phyloP scores from a whole-genome alignment of 2,888 invertebrate species.

The Epicampocera succincta region DNA sequence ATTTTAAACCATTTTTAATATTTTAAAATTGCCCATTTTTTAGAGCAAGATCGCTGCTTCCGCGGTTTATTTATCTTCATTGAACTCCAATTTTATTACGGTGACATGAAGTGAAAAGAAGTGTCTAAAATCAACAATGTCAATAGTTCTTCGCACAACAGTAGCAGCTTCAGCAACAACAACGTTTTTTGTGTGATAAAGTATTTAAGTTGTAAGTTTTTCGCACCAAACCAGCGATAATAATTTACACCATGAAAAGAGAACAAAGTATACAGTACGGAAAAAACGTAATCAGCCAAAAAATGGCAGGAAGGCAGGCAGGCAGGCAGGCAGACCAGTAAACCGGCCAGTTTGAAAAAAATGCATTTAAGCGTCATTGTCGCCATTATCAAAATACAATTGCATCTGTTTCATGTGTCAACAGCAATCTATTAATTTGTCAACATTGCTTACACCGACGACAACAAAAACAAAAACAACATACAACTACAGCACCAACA shows the following conservation, averaged over 20 bases:
- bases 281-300: constrained; percentile 20
- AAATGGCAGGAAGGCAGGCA: constrained; percentile 13
- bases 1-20: no score
- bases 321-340: background rate
- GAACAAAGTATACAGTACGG: constrained; percentile 30
- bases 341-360: constrained; percentile 69
- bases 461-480: constrained; percentile 59
- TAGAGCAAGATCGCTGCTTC: background rate
- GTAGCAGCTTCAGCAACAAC: constrained; percentile 65
- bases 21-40: no score
- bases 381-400: constrained; percentile 71
- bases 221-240: constrained; percentile 47
- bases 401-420: constrained; percentile 76
- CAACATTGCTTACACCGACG: constrained; percentile 73
- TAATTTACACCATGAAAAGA: constrained; percentile 57
- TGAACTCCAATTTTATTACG: constrained; percentile 22
- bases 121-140: constrained; percentile 24
- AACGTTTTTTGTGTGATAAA: constrained; percentile 54
- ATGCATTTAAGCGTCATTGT: constrained; percentile 76
- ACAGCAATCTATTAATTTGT: constrained; percentile 80
- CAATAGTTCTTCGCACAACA: constrained; percentile 67
- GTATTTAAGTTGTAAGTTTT: constrained; percentile 41
- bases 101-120: constrained; percentile 41
- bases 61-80: constrained; percentile 14
- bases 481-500: constrained; percentile 51